A percentile compares a stretch with the other conserved stretches of the same genome.
Evolutionary conservation across 2,113 vertebrate genomes (phyloP).

Genomic region (Phoenicopterus ruber): DNA sequence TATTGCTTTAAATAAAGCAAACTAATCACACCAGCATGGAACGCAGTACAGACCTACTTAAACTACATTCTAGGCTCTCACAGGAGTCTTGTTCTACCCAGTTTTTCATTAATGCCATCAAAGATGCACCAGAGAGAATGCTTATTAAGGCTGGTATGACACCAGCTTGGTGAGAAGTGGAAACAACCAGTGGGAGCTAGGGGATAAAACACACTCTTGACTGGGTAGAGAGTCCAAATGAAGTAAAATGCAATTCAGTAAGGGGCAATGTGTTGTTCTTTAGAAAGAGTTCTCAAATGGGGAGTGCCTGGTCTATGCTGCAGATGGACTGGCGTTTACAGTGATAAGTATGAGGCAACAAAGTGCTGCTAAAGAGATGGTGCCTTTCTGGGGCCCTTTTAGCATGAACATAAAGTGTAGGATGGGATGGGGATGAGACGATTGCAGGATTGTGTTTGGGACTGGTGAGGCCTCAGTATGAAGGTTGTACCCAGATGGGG

Average conservation of each 20-base stretch:
- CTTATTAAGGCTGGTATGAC: background rate
- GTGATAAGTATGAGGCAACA: background rate
- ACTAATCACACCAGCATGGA: background rate
- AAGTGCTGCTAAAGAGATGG: background rate
- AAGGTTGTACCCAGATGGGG: background rate
- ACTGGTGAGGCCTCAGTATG: background rate
- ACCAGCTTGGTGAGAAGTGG: accelerated
- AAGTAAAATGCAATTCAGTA: background rate
- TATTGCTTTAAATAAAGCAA: background rate
- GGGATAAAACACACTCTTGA: background rate
- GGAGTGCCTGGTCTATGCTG: background rate
- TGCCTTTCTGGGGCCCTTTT: background rate
- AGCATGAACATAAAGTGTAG: background rate
- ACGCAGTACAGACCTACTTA: background rate
- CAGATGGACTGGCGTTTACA: background rate
- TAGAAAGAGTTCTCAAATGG: background rate
- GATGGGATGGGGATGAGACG: background rate
- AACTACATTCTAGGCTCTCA: background rate
- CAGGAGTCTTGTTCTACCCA: background rate
- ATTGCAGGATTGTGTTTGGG: background rate
- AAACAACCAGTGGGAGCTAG: background rate
- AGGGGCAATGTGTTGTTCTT: background rate
- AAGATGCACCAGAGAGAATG: background rate
- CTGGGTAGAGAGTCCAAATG: background rate
- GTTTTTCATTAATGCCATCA: background rate